These are phyloP conservation scores for Odobenus rosmarus DNA, from an alignment of 2,113 vertebrate genomes.

Conservation along the genomic window DNA sequence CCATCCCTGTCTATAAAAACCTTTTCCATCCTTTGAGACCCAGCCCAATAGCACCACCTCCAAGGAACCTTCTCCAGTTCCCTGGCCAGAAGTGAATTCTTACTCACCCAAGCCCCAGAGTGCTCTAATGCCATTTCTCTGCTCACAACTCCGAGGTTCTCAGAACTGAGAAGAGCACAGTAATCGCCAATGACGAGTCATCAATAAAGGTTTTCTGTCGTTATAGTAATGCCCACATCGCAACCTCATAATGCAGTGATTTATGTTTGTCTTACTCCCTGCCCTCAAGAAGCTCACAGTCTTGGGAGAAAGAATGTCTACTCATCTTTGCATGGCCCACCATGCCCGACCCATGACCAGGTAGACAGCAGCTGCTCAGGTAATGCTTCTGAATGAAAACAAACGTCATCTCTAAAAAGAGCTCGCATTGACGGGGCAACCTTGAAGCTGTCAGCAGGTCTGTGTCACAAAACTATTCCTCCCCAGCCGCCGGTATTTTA, in stretches of 20 bases:
- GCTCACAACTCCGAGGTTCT: background rate
- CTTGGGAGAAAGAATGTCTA: background rate
- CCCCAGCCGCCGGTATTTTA: background rate
- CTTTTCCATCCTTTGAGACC: background rate
- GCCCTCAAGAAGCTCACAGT: background rate
- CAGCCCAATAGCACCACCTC: background rate
- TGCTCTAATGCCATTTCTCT: background rate
- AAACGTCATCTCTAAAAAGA: background rate
- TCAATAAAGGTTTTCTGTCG: background rate
- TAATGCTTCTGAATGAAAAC: background rate
- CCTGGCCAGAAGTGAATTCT: background rate
- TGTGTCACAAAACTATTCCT: background rate
- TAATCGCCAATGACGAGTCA: fast-evolving
- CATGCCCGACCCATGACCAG: background rate
- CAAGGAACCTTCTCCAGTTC: background rate
- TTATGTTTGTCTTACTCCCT: background rate
- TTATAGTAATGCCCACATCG: background rate
- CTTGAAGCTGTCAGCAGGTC: background rate
- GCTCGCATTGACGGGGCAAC: background rate
- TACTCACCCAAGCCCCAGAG: background rate
- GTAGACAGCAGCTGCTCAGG: background rate
- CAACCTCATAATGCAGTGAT: background rate
- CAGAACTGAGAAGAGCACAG: background rate
- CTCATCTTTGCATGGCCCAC: background rate
- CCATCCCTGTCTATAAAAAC: background rate